Evolutionary conservation across 2,113 vertebrate genomes (phyloP).

Genomic region (Pantherophis guttatus): DNA sequence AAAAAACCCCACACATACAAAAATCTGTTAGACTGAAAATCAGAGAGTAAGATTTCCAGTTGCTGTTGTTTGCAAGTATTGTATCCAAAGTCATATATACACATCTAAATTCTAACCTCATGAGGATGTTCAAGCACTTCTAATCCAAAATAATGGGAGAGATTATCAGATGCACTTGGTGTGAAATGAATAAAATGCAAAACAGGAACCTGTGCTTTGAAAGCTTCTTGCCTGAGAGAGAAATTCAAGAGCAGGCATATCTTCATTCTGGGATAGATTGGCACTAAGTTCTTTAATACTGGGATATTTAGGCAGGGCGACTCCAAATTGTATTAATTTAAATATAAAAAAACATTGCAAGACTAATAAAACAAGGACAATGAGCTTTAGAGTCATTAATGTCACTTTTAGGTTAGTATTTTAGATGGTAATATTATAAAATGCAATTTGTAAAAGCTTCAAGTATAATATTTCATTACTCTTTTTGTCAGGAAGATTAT

Average conservation of each 20-base stretch:
- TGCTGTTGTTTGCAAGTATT: constrained; percentile 35
- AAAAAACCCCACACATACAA: neutral
- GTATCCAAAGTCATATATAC: neutral
- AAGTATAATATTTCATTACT: neutral
- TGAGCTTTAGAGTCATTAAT: neutral
- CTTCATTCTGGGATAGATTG: constrained; percentile 13
- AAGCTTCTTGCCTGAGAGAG: constrained; percentile 51
- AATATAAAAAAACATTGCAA: constrained; percentile 6
- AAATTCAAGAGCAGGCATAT: constrained; percentile 41
- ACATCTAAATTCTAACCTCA: constrained; percentile 55
- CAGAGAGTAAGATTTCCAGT: neutral
- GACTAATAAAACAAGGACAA: neutral
- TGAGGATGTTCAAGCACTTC: constrained; percentile 41
- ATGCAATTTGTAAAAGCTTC: constrained; percentile 15
- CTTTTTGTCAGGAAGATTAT: neutral
- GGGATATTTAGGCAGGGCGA: constrained; percentile 25
- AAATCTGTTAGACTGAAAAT: constrained; percentile 18
- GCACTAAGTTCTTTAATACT: constrained; percentile 30
- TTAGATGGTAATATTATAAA: constrained; percentile 14
- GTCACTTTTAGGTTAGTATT: neutral
- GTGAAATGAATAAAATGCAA: constrained; percentile 65
- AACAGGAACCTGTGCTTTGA: constrained; percentile 42
- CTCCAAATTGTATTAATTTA: constrained; percentile 1
- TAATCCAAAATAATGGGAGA: constrained; percentile 55
- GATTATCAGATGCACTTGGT: constrained; percentile 56